These are phyloP conservation scores for Serranus cabrilla DNA, from an alignment of 2,797 vertebrate genomes.

Conservation along the genomic window DNA sequence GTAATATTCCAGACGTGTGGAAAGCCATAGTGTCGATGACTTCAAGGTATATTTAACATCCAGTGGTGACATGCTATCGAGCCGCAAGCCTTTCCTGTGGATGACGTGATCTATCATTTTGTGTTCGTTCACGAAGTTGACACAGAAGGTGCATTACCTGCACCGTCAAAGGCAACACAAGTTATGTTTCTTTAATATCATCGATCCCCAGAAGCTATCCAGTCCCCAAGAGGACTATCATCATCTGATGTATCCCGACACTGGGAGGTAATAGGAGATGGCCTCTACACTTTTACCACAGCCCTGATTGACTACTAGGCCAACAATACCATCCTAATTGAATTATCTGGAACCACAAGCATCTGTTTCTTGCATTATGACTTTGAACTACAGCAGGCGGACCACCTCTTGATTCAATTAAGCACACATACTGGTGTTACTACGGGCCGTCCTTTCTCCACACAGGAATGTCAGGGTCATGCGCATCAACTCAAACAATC, in stretches of 20 bases:
- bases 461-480: slow-evolving; percentile 74
- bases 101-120: slow-evolving; percentile 13
- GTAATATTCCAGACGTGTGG: slow-evolving; percentile 13
- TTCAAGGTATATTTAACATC: slow-evolving; percentile 52
- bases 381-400: slow-evolving; percentile 60
- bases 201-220: slow-evolving; percentile 22
- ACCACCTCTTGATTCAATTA: slow-evolving; percentile 77
- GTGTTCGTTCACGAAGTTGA: slow-evolving; percentile 1
- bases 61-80: slow-evolving; percentile 13
- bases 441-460: slow-evolving; percentile 35
- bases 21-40: slow-evolving; percentile 39
- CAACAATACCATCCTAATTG: slow-evolving; percentile 77
- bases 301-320: slow-evolving; percentile 53
- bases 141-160: background rate
- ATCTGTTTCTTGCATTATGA: slow-evolving; percentile 81
- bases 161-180: background rate
- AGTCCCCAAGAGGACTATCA: slow-evolving; percentile 21
- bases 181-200: slow-evolving; percentile 13
- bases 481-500: slow-evolving; percentile 70
- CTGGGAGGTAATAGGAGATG: slow-evolving; percentile 56
- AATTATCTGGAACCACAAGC: slow-evolving; percentile 77
- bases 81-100: background rate
- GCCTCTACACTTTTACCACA: slow-evolving; percentile 50
- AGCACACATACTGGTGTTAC: slow-evolving; percentile 60
- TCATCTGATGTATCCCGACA: slow-evolving; percentile 42